These are phyloP conservation scores for Gerris lacustris DNA, from an alignment of 2,888 invertebrate species.

Conservation along the genomic window DNA sequence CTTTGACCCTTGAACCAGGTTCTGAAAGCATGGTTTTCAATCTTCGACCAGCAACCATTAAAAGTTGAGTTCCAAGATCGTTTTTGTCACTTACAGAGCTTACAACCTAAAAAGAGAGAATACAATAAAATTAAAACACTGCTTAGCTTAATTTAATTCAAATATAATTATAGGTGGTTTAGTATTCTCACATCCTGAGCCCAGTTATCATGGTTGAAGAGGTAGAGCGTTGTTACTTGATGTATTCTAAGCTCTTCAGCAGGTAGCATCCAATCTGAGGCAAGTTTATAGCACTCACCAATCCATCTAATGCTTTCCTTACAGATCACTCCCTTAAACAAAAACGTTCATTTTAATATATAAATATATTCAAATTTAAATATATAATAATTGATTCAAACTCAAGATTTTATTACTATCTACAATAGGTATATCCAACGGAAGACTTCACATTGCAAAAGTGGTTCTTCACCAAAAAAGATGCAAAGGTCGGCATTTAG, in stretches of 20 bases:
- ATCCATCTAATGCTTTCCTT: constrained; percentile 49
- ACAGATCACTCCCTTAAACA: neutral
- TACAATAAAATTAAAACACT: neutral
- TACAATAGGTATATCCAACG: too few relatives aligned
- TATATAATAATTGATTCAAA: too few relatives aligned
- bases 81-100: constrained; percentile 55
- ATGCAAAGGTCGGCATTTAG: too few relatives aligned
- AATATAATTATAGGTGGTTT: too few relatives aligned
- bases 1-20: constrained; percentile 45
- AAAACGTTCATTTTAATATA: neutral
- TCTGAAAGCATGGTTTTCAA: constrained; percentile 53
- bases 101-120: constrained; percentile 41
- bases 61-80: constrained; percentile 54
- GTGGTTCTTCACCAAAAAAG: too few relatives aligned
- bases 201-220: constrained; percentile 45
- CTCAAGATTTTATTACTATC: too few relatives aligned
- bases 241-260: constrained; percentile 59
- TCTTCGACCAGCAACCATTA: constrained; percentile 70
- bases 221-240: constrained; percentile 56
- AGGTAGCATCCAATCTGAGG: constrained; percentile 65
- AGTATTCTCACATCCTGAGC: constrained; percentile 45
- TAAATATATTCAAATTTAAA: too few relatives aligned
- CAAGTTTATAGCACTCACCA: constrained; percentile 54
- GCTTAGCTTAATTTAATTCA: neutral
- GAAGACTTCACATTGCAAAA: too few relatives aligned